Conservation (phyloP, 92 coral and sea anemone genomes). For the Epizoanthus rinbou region DNA sequence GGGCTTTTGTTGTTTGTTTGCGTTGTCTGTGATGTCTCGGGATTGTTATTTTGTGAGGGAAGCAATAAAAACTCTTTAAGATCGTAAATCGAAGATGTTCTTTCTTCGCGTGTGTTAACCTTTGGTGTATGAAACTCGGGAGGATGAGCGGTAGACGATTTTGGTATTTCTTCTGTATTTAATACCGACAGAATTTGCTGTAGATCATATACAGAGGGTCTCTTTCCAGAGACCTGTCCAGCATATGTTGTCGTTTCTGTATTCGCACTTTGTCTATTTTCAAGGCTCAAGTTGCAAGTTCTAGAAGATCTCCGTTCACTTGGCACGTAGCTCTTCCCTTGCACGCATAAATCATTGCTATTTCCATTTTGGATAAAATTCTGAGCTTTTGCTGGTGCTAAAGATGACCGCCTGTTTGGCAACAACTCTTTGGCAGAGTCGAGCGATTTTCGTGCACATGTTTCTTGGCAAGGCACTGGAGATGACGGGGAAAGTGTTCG, state of each 20-base stretch:
- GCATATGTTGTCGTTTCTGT: slow-evolving; percentile 3
- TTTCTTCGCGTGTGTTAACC: slow-evolving; percentile 21
- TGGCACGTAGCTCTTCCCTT: slow-evolving; percentile 71
- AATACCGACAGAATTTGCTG: slow-evolving; percentile 70
- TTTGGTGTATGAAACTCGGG: slow-evolving; percentile 1
- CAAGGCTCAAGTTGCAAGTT: neutral
- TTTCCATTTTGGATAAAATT: slow-evolving; percentile 34
- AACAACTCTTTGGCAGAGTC: slow-evolving; percentile 13
- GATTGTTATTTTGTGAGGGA: neutral
- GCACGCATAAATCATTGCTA: slow-evolving; percentile 43
- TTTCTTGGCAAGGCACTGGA: neutral
- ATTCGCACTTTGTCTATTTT: neutral
- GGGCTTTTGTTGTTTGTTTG: slow-evolving; percentile 25
- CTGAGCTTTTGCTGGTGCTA: slow-evolving; percentile 40
- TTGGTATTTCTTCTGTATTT: slow-evolving; percentile 51
- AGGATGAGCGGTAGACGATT: slow-evolving; percentile 3
- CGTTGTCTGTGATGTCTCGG: slow-evolving; percentile 35
- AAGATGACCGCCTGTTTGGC: neutral
- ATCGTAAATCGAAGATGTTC: slow-evolving; percentile 69
- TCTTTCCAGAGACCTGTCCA: slow-evolving; percentile 46
- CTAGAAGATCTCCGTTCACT: slow-evolving; percentile 35
- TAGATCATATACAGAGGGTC: slow-evolving; percentile 69
- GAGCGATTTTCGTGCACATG: neutral
- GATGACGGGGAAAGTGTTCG: neutral
- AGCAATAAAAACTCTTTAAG: slow-evolving; percentile 65